Conservation (phyloP, 2,113 vertebrate genomes). For the Indicator maculatus region DNA sequence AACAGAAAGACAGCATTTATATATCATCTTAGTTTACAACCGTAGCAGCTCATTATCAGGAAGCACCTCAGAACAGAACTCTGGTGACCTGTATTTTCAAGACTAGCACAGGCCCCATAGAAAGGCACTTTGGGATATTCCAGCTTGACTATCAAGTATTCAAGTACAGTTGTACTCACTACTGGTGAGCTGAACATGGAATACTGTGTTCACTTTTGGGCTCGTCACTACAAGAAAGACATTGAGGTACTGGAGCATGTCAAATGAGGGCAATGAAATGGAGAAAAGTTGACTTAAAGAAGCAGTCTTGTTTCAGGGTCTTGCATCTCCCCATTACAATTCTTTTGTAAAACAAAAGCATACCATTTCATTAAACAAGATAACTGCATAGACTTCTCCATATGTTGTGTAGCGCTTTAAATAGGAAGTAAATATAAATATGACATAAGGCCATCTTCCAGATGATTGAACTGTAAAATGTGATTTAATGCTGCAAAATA, state of each 20-base stretch:
- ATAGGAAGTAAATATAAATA: conserved; percentile 25
- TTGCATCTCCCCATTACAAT: conserved; percentile 52
- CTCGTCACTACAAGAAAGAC: background rate
- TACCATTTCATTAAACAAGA: conserved; percentile 9
- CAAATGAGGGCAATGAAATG: background rate
- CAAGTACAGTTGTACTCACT: background rate
- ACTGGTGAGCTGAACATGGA: background rate
- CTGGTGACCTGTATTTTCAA: background rate
- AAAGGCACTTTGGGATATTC: background rate
- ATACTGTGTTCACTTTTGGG: background rate
- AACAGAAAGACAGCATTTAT: background rate
- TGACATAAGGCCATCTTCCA: conserved; percentile 21
- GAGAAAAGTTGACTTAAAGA: conserved; percentile 7
- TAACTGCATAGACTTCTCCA: background rate
- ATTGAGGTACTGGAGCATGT: accelerated
- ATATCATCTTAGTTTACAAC: background rate
- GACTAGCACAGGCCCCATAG: background rate
- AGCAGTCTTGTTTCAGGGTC: conserved; percentile 25
- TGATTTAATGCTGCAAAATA: background rate
- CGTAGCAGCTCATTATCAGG: background rate
- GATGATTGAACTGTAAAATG: conserved; percentile 33
- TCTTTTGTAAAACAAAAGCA: conserved; percentile 54
- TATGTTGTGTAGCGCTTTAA: conserved; percentile 25
- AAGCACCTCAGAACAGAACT: background rate
- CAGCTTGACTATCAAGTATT: background rate